Percentiles rank a stretch among this genome's conserved stretches.
phyloP scores from a whole-genome alignment of 2,888 invertebrate genomes.

The Scaptomyza cyrtandrae region DNA sequence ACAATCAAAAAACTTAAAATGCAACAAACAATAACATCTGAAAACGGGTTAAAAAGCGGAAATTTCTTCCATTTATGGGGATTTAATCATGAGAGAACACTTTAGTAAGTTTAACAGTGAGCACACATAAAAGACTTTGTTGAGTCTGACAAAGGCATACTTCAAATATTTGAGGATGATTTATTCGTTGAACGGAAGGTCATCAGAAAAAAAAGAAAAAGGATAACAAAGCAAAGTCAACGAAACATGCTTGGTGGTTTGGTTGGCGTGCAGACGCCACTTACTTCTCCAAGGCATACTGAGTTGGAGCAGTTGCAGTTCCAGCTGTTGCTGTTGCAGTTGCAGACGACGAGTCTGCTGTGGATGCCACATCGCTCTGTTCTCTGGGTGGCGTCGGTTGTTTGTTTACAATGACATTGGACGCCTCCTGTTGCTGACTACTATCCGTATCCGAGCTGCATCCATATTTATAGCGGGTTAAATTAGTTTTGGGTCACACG shows the following conservation, averaged over 20 bases:
- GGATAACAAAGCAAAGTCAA: slow-evolving; percentile 22
- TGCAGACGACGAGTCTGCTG: slow-evolving; percentile 36
- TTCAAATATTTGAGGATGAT: too few species aligned
- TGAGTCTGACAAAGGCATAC: background rate
- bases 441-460: slow-evolving; percentile 57
- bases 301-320: slow-evolving; percentile 36
- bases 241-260: slow-evolving; percentile 53
- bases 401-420: slow-evolving; percentile 80
- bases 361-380: slow-evolving; percentile 30
- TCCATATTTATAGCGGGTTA: slow-evolving; percentile 17
- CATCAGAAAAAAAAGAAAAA: background rate
- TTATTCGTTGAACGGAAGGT: background rate
- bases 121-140: too few species aligned
- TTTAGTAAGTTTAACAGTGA: too few species aligned
- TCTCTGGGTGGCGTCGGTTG: slow-evolving; percentile 75
- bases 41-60: background rate
- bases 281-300: slow-evolving; percentile 82
- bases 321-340: slow-evolving; percentile 2
- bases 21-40: background rate
- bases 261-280: slow-evolving; percentile 58
- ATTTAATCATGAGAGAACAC: too few species aligned
- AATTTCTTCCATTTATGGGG: too few species aligned
- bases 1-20: background rate
- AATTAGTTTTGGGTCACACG: slow-evolving; percentile 37
- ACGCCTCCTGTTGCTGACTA: slow-evolving; percentile 38